phyloP scores from a whole-genome alignment of 2,797 vertebrate species.

The Ceryle rudis region DNA sequence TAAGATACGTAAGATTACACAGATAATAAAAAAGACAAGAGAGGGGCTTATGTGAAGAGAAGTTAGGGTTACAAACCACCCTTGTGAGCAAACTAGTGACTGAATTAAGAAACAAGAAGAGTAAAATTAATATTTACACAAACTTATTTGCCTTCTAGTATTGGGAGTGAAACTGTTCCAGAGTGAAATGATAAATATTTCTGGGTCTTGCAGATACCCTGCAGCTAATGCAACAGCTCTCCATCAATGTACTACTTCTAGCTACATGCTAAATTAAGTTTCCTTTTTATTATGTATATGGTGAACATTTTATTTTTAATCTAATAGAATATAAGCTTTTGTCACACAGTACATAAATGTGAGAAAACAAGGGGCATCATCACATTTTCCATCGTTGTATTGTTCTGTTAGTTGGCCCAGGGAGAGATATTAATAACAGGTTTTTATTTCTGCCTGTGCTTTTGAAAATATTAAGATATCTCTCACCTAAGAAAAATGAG shows the following conservation, averaged over 20 bases:
- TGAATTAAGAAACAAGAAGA: neutral
- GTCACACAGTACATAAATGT: neutral
- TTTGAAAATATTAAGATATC: neutral
- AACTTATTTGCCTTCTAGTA: neutral
- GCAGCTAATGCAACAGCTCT: neutral
- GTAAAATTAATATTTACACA: neutral
- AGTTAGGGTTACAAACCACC: neutral
- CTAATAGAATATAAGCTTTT: neutral
- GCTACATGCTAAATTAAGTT: neutral
- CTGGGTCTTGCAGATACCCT: neutral
- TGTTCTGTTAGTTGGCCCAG: neutral
- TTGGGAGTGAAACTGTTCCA: neutral
- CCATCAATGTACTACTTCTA: neutral
- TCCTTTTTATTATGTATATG: neutral
- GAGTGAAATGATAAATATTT: neutral
- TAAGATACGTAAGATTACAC: neutral
- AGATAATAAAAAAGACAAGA: neutral
- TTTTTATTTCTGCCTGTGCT: neutral
- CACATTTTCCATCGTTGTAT: neutral
- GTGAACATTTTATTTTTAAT: neutral
- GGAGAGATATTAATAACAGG: neutral
- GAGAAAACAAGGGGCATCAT: neutral
- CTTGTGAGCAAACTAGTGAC: neutral
- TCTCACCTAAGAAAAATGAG: neutral
- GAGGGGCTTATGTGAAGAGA: neutral